Evolutionary conservation across 1,140 invertebrate genomes (phyloP).

Genomic region (Uloborus diversus): DNA sequence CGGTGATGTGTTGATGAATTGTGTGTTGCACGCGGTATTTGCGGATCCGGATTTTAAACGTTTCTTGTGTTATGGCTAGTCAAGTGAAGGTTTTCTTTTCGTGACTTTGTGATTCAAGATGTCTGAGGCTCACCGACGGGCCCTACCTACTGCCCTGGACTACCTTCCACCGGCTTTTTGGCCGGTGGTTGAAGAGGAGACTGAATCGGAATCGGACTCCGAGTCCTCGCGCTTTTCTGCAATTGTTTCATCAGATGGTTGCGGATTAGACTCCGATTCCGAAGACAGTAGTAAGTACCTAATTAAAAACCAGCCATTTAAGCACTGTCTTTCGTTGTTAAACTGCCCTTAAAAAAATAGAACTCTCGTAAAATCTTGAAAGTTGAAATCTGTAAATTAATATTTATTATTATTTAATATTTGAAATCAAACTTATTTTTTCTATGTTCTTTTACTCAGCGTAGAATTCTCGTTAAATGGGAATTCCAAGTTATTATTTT

Average conservation of each 20-base stretch:
- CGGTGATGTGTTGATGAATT: neutral
- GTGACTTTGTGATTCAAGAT: neutral
- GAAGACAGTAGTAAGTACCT: slow-evolving; percentile 17
- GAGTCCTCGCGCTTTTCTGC: slow-evolving; percentile 53
- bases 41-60: no score
- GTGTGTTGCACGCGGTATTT: neutral
- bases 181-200: slow-evolving; percentile 39
- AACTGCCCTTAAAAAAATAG: no score
- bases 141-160: slow-evolving; percentile 21
- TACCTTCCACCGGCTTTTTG: slow-evolving; percentile 43
- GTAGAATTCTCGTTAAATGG: no score
- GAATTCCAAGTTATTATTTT: no score
- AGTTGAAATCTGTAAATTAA: no score
- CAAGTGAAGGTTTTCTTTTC: neutral
- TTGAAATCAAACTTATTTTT: no score
- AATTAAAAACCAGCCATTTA: neutral
- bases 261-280: slow-evolving; percentile 31
- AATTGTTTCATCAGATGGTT: slow-evolving; percentile 43
- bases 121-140: slow-evolving; percentile 12
- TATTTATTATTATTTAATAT: no score
- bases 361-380: no score
- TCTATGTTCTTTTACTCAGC: no score
- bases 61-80: no score
- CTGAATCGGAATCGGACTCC: slow-evolving; percentile 44
- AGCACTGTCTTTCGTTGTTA: no score